phyloP scores from a whole-genome alignment of 2,888 invertebrate species.

The Panopea generosa region DNA sequence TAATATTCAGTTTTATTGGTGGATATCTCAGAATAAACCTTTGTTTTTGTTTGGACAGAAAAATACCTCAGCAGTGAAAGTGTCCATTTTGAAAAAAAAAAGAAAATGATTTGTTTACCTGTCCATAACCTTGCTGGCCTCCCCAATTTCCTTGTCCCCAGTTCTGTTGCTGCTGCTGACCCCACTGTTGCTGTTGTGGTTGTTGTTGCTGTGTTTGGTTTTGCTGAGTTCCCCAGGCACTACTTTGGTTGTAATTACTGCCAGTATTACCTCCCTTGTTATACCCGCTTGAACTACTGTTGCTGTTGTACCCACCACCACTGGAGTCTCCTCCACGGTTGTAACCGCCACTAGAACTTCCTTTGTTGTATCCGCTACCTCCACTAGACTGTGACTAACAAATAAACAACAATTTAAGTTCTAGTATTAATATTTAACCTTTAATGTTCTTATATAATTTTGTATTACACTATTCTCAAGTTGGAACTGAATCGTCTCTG shows the following conservation, averaged over 20 bases:
- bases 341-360: background rate
- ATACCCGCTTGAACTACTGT: conserved; percentile 28
- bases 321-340: conserved; percentile 16
- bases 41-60: too few relatives aligned
- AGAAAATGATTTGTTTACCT: too few relatives aligned
- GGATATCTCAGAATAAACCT: too few relatives aligned
- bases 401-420: background rate
- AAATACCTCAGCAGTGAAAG: too few relatives aligned
- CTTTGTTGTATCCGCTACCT: background rate
- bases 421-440: too few relatives aligned
- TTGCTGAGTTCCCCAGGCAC: conserved; percentile 29
- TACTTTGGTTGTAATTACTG: conserved; percentile 28
- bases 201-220: conserved; percentile 33
- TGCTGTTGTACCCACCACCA: conserved; percentile 14
- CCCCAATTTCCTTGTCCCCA: conserved; percentile 32
- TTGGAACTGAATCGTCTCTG: too few relatives aligned
- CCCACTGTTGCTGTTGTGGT: conserved; percentile 64
- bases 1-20: too few relatives aligned
- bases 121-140: conserved; percentile 47
- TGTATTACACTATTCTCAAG: too few relatives aligned
- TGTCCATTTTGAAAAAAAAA: too few relatives aligned
- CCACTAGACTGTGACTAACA: background rate
- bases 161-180: conserved; percentile 38
- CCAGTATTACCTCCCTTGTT: conserved; percentile 36
- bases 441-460: too few relatives aligned